Evolutionary conservation across 2,888 invertebrate species (phyloP), one percentile per base, ranked within the genome.

Genomic region (Drosophila paramelanica): DNA sequence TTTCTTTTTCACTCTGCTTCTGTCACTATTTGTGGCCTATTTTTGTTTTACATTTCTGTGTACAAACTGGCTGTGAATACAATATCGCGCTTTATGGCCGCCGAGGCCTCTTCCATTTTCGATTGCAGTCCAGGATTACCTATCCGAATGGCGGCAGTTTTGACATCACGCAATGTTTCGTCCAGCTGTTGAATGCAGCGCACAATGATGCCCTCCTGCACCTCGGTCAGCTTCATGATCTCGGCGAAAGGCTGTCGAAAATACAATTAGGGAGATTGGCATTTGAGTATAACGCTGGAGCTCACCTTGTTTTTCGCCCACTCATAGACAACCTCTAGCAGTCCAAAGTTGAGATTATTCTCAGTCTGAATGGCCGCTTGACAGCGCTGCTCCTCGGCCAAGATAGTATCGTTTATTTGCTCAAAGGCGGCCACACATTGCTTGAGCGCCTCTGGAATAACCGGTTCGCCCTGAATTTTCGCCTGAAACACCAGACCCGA

Each of bases 131-230:
- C 96, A 0, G 98, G 97, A 92, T 99, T 98, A 0, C 99, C 99
- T 67, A 99, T 97, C 36, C 97, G 96, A 68, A 96, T 94, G 0
- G 99, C 98, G 0, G 98, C 99, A 81, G 97, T 97, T 90, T 97
- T 96, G 0, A 99, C 97, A 92, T 99, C 93, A 45, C 95, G 94
- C 79, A 99, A 94, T 0, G 96, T 95, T 94, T 99, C 99, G 90
- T 98, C 97, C 39, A 99, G 92, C 89, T 99, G 96, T 90, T 99
- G 99, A 76, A 99, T 99, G 90, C 98, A 98, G 52, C 99, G 94
- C 0, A 99, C 99, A 82, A 99, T 99, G 70, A 99, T 97, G 1
- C 99, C 99, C 92, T 99, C 99, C 91, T 99, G 99, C 0, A 98
- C 96, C 73, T 98, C 97, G 0, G 98, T 99, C 57, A 98, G 93